A percentile compares a stretch with the other conserved stretches of the same genome.
Evolutionary conservation across 2,113 vertebrate genomes (phyloP).

Genomic region (Pituophis catenifer): DNA sequence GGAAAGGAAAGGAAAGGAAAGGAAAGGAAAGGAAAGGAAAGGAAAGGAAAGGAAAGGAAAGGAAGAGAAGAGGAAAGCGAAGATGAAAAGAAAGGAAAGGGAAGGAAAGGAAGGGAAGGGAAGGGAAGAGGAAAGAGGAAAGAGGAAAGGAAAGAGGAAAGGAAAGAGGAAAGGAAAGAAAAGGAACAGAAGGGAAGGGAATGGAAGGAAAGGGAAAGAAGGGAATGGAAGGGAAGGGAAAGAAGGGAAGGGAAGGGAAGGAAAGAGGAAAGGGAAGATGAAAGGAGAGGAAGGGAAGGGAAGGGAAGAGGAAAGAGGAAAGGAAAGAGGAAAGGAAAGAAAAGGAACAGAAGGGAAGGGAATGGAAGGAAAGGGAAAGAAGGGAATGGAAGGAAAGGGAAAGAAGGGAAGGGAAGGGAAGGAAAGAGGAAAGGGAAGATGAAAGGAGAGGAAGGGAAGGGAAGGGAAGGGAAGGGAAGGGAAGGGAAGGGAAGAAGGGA

Average conservation of each 20-base stretch:
- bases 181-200: too few relatives aligned
- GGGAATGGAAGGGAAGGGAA: too few relatives aligned
- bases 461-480: too few relatives aligned
- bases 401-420: neutral
- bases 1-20: neutral
- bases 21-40: fast-evolving
- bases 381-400: neutral
- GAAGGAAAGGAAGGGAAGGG: fast-evolving
- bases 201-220: too few relatives aligned
- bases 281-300: too few relatives aligned
- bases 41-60: neutral
- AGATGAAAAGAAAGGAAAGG: neutral
- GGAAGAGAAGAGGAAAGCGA: neutral
- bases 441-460: too few relatives aligned
- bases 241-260: too few relatives aligned
- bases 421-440: too few relatives aligned
- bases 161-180: neutral
- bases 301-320: neutral
- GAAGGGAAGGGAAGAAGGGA: too few relatives aligned
- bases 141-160: neutral
- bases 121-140: too few relatives aligned
- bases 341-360: fast-evolving
- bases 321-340: neutral
- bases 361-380: too few relatives aligned
- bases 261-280: too few relatives aligned